These are phyloP conservation scores for Campylomormyrus numenius DNA, from an alignment of 2,113 vertebrate genomes.

Conservation along the genomic window DNA sequence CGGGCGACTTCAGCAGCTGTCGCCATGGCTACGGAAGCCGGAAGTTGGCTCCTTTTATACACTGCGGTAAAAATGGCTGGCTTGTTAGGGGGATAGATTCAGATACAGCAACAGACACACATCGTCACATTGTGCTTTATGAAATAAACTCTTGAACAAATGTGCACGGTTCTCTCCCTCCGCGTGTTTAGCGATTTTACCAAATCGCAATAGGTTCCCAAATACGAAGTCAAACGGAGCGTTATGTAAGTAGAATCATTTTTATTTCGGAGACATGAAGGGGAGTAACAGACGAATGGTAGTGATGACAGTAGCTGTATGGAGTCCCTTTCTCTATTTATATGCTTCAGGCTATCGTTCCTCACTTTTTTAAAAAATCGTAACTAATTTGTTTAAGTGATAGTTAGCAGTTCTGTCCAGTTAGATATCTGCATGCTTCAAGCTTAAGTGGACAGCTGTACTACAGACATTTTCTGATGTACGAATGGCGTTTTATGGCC, in stretches of 20 bases:
- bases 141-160: neutral
- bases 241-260: neutral
- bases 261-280: neutral
- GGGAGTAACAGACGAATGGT: neutral
- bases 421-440: neutral
- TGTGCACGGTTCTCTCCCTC: neutral
- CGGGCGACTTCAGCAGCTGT: neutral
- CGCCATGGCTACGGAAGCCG: conserved; percentile 9
- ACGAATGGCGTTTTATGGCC: neutral
- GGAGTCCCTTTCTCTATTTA: neutral
- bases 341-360: neutral
- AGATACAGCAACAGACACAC: neutral
- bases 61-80: conserved; percentile 13
- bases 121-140: neutral
- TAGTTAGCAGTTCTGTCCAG: neutral
- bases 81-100: neutral
- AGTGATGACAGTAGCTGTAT: neutral
- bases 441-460: neutral
- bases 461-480: neutral
- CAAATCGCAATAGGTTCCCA: neutral
- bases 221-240: neutral
- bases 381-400: neutral
- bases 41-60: neutral
- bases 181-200: neutral
- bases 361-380: neutral